Evolutionary conservation across 2,797 vertebrate species (phyloP), one percentile per base, ranked within the genome.

Genomic region (Ataeniobius toweri): DNA sequence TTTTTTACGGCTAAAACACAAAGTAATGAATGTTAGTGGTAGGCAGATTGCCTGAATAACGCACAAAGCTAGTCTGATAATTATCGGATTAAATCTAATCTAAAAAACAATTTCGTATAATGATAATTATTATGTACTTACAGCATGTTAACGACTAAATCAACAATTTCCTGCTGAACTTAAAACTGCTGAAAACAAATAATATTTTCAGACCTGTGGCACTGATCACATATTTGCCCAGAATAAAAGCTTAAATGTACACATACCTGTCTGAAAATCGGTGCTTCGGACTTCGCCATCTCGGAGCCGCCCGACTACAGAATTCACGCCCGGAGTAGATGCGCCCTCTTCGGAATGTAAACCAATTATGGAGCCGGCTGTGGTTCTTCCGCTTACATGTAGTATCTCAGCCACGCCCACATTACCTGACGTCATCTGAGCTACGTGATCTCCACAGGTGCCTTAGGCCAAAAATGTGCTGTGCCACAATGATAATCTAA

Each of bases 241-340:
- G 5, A 16, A n/a, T 2, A 0, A 46, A 75, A 1, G 41, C 0
- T 68, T 3, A 16, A 26, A 69, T 28, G 0, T 28, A 3, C 12
- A 28, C 81, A 14, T 58, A 95, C 95, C 69, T 96, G 95, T 91
- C 94, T 91, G 86, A 96, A 94, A 67, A 96, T 5, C 2, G 93
- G 84, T 1, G 91, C 90, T 7, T 81, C 67, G 0, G 46, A 83
- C 5, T 31, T 24, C 18, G 86, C 83, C 88, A 89, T 91, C 65
- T 80, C 73, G 80, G 87, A 83, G 83, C 90, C 90, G 82, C 6
- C 65, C 44, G 1, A 8, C 1, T 8, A 1, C 26, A 1, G 48
- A 0, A 22, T 8, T 24, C 0, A 24, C 1, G 4, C 58, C 80
- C 13, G 81, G 68, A 14, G 22, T 1, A 51, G 75, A 69, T 8